Percentiles rank a stretch among this genome's conserved stretches.
Conservation (phyloP, 2,888 invertebrate species). For the Parnassius smintheus region DNA sequence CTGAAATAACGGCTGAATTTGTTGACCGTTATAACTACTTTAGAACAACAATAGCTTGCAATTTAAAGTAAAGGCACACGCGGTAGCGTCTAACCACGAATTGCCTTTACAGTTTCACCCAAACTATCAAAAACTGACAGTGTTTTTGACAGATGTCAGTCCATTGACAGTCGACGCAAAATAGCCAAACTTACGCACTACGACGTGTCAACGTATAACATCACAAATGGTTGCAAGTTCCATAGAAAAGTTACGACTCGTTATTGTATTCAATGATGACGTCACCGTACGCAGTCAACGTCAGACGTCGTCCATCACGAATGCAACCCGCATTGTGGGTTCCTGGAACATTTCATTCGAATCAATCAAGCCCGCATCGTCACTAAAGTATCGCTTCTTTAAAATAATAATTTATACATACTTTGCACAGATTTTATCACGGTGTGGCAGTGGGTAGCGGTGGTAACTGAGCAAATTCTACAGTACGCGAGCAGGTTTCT, state of each 20-base stretch:
- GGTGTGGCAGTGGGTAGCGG: no score
- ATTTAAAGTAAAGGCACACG: constrained; percentile 30
- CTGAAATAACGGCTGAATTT: constrained; percentile 36
- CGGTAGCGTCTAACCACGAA: constrained; percentile 34
- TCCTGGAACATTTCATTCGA: constrained; percentile 46
- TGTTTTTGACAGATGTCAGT: no score
- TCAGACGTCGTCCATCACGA: constrained; percentile 78
- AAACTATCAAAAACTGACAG: constrained; percentile 38
- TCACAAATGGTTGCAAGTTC: constrained; percentile 19
- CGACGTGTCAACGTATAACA: constrained; percentile 16
- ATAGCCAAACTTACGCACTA: constrained; percentile 26
- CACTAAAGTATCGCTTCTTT: no score
- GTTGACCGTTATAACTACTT: constrained; percentile 44
- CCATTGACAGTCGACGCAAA: constrained; percentile 19
- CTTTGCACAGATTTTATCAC: no score
- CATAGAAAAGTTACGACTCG: constrained; percentile 4
- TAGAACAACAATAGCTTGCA: constrained; percentile 57
- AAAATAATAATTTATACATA: no score
- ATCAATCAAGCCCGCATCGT: neutral
- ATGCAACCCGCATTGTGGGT: constrained; percentile 78
- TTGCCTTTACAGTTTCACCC: constrained; percentile 26
- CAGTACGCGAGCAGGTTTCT: no score
- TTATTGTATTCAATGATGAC: constrained; percentile 35
- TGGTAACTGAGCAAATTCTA: no score
- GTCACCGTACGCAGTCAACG: constrained; percentile 47